Base-by-base conservation (phyloP, 2,797 vertebrate species). In the Falco rusticolus region DNA sequence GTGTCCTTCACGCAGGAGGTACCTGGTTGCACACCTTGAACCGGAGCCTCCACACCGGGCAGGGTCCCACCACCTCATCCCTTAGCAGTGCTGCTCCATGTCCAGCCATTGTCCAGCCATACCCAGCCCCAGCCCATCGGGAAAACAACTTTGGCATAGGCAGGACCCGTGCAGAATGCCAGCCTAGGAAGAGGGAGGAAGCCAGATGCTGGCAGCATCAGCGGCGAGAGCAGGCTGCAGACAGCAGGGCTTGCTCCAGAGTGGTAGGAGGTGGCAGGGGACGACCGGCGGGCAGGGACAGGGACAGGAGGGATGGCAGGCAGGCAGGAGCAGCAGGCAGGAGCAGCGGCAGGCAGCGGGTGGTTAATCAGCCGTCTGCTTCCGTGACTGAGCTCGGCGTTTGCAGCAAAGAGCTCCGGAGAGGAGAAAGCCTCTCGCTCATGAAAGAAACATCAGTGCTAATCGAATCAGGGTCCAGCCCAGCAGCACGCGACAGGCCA, bases 391-490 rank as follows among this genome's bases (percentile, higher is more conserved):
- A 94, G 92, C 84, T 34, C 9, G 0, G 53, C 13, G 2, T 71
- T 68, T 48, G 34, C 85, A 47, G 90, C 56, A 43, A 48, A 78
- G 89, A 48, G 82, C 93, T 92, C 25, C 10, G 2, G 65, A 94
- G 90, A 90, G 78, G 87, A 84, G 83, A 79, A 89, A 53, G 79
- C 93, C 78, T 95, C 80, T 90, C 5, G 14, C 95, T 98, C 97
- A 97, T 97, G 97, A 98, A 98, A 97, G 97, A 98, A 98, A 97
- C 97, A 97, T 98, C 95, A 96, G 86, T 26, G 88, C 77, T 97
- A 95, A 97, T 97, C 41, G 57, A 90, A 92, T 79, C 93, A 64
- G 76, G 78, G 76, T 28, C 90, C 93, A 76, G 87, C 94, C 93
- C 79, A 1, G 95, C 92, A 91, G 96, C 97, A 97, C 61, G 76